Evolutionary conservation across 2,113 vertebrate species (phyloP), one percentile per base, ranked within the genome.

Genomic region (Grantiella picta): DNA sequence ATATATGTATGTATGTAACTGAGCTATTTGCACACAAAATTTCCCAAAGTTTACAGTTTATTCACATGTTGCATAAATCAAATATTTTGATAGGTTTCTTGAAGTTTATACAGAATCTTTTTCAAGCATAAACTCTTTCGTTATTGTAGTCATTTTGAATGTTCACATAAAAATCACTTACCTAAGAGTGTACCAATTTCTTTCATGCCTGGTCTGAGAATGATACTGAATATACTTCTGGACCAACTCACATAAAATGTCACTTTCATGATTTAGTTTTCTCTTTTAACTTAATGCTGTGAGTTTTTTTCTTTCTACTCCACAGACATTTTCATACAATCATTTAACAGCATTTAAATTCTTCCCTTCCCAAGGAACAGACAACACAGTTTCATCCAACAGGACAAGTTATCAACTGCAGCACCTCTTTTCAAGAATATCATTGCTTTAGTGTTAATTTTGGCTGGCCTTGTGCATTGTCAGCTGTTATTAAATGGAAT

Each of bases 381-480:
- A 75, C 71, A 29, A 35, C n/a, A 40, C 5, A 4, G 69, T 76
- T 92, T 81, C 49, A 87, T 78, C 38, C 72, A 75, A 23, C 36
- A 71, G 31, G 71, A 42, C 27, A 66, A 73, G 12, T 79, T 94
- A 92, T 68, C 79, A 86, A 69, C 73, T 49, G 64, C 63, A 92
- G 71, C 90, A 95, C 61, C 78, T 60, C 57, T 73, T 95, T 86
- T 69, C 38, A 87, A 63, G 49, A 91, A 64, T 85, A 81, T 83
- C 72, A 75, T 23, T 31, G 56, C 47, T 85, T 91, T 35, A 61
- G 42, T 72, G 64, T 79, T 89, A 76, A 87, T 60, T 95, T 89
- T 89, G 56, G 47, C 40, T 83, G 77, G 36, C 22, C 19, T 63
- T 22, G 6, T 82, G 40, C 52, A 38, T 17, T 78, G 68, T 49